Evolutionary conservation across 2,797 vertebrate species (phyloP).

Genomic region (Onychomys torridus): DNA sequence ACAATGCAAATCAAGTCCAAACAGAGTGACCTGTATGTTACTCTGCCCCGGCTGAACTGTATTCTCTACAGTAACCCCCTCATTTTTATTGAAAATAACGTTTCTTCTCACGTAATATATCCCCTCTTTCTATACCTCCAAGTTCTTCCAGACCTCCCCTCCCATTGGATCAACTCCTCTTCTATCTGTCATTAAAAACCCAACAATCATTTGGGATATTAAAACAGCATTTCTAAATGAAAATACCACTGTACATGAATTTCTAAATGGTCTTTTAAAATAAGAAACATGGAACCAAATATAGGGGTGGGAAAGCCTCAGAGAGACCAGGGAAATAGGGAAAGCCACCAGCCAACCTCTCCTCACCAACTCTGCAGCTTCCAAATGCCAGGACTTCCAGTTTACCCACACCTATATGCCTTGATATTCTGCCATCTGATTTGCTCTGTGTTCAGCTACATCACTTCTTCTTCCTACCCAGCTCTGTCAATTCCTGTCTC

Average conservation of each 20-base stretch:
- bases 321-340: no score
- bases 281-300: no score
- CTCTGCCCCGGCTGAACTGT: not conserved
- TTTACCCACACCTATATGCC: no score
- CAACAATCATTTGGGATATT: not conserved
- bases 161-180: fast-evolving
- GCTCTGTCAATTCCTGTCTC: no score
- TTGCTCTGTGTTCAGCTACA: no score
- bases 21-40: not conserved
- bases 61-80: not conserved
- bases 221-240: not conserved
- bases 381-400: no score
- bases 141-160: not conserved
- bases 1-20: not conserved
- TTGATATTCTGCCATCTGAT: no score
- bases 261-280: no score
- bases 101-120: not conserved
- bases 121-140: not conserved
- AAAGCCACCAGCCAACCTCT: no score
- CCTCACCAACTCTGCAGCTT: no score
- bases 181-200: not conserved
- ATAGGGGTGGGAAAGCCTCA: no score
- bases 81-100: not conserved
- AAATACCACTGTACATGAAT: not conserved
- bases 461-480: no score